Evolutionary conservation across 2,888 invertebrate genomes (phyloP).

Genomic region (Drosophila mimetica): DNA sequence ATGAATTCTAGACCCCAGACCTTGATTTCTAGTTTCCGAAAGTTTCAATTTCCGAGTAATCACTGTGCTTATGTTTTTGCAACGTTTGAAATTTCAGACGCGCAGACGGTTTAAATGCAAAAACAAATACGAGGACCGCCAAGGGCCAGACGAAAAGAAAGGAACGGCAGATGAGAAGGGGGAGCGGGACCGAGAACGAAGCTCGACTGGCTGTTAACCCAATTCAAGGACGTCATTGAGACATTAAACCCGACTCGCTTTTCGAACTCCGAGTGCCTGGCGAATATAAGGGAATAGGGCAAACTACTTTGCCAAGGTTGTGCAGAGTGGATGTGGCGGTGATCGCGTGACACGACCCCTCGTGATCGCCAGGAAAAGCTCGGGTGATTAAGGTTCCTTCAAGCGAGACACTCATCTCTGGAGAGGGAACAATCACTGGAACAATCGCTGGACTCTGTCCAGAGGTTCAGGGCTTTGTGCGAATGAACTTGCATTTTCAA

Average conservation of each 20-base stretch:
- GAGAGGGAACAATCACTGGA: constrained; percentile 1
- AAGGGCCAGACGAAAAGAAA: constrained; percentile 17
- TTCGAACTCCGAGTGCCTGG: constrained; percentile 14
- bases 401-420: constrained; percentile 11
- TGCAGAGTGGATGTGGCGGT: constrained; percentile 6
- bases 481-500: constrained; percentile 80
- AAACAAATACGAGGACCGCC: constrained; percentile 57
- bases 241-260: constrained; percentile 66
- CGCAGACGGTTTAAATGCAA: constrained; percentile 63
- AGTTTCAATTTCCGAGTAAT: background rate
- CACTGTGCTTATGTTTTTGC: constrained; percentile 31
- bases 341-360: constrained; percentile 46
- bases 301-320: constrained; percentile 83
- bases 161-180: background rate
- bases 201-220: constrained; percentile 78
- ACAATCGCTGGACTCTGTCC: constrained; percentile 32
- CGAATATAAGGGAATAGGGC: constrained; percentile 83
- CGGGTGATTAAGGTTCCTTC: background rate
- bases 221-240: constrained; percentile 83
- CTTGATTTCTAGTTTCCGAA: too few relatives aligned
- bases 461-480: constrained; percentile 41
- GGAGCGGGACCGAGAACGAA: constrained; percentile 37
- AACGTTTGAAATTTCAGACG: constrained; percentile 81
- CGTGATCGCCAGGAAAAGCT: background rate
- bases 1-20: too few relatives aligned